These are phyloP conservation scores for Echeneis naucrates DNA, from an alignment of 2,797 vertebrate species.

Conservation along the genomic window DNA sequence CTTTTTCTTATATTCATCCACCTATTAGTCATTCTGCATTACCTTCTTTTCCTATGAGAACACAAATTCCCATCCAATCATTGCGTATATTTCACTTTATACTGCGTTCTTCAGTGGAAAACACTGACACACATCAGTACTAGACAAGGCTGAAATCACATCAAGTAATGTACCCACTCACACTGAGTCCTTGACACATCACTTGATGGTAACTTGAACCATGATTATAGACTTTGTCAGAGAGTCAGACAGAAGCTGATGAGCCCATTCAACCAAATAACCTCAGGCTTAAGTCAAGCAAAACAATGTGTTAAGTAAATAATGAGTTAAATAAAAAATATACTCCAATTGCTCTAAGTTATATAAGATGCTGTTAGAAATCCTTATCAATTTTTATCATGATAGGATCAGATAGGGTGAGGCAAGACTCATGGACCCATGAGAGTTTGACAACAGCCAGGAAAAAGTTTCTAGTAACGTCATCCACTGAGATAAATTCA, in stretches of 20 bases:
- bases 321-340: slow-evolving; percentile 17
- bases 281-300: not conserved
- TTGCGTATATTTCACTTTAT: not conserved
- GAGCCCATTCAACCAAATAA: slow-evolving; percentile 13
- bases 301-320: not conserved
- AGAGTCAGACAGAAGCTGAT: not conserved
- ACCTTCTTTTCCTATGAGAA: slow-evolving; percentile 4
- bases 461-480: slow-evolving; percentile 18
- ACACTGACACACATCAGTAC: not conserved
- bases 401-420: slow-evolving; percentile 18
- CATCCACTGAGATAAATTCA: not conserved
- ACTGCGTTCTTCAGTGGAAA: not conserved
- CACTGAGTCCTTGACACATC: slow-evolving; percentile 11
- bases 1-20: not conserved
- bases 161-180: not conserved
- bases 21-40: not conserved
- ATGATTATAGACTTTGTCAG: slow-evolving; percentile 4
- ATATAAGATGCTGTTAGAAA: not conserved
- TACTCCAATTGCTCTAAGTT: too few species aligned
- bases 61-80: not conserved
- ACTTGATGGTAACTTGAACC: too few species aligned
- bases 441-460: not conserved
- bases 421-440: not conserved
- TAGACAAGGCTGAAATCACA: not conserved
- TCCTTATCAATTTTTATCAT: slow-evolving; percentile 8